Evolutionary conservation across 92 coral and sea anemone genomes (phyloP).

Genomic region (Parazoanthus darwini): DNA sequence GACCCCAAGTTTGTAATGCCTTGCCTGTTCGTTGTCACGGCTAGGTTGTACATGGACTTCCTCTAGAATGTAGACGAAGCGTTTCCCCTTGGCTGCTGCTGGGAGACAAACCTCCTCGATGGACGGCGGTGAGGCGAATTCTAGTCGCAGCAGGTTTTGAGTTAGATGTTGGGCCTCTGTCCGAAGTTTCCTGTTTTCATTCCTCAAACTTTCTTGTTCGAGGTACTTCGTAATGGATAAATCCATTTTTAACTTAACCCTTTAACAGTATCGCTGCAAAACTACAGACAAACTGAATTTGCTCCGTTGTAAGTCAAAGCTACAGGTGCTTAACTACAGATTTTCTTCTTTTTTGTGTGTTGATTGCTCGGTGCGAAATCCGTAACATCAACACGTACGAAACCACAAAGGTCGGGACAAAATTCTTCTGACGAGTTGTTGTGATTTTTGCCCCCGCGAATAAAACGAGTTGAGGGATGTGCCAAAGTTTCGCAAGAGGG

Average conservation of each 20-base stretch:
- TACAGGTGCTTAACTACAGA: not conserved
- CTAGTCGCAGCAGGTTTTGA: not conserved
- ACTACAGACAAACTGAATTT: not conserved
- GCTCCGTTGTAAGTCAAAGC: not conserved
- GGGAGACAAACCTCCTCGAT: not conserved
- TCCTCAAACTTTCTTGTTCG: conserved; percentile 1
- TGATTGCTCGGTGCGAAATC: not conserved
- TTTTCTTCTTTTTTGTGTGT: not conserved
- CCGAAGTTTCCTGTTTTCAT: not conserved
- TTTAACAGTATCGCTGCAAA: not conserved
- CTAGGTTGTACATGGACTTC: not conserved
- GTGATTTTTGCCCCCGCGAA: not conserved
- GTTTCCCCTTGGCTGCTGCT: not conserved
- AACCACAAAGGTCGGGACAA: not conserved
- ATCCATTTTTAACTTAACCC: not conserved
- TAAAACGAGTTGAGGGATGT: not conserved
- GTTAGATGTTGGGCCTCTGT: conserved; percentile 1
- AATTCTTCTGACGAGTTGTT: not conserved
- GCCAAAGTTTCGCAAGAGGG: not conserved
- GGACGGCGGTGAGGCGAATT: conserved; percentile 23
- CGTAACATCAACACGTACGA: not conserved
- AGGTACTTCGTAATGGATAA: not conserved
- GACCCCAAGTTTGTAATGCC: conserved; percentile 19
- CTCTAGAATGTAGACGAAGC: conserved; percentile 10
- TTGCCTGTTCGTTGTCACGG: not conserved